Percentiles rank a stretch among this genome's conserved stretches.
Evolutionary conservation across 2,113 vertebrate genomes (phyloP).

Genomic region (Cryptotis parvus): DNA sequence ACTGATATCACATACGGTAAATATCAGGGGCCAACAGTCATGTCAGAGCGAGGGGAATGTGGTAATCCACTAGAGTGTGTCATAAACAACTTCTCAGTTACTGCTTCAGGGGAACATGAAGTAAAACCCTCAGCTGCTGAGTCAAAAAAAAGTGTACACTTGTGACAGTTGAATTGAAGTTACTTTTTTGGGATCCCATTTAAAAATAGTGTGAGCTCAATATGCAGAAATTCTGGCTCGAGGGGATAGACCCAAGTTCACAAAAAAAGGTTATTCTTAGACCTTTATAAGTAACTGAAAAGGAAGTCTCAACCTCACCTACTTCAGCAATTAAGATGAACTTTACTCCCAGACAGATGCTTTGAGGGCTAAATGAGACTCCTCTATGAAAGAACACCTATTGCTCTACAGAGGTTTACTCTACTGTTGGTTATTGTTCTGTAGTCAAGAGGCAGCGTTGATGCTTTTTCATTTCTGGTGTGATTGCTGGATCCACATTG

Average conservation of each 20-base stretch:
- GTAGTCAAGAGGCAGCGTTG: not conserved
- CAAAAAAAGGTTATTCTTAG: constrained; percentile 60
- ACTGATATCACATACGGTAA: not conserved
- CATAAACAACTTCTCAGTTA: not conserved
- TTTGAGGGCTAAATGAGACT: constrained; percentile 1
- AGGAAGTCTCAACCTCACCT: constrained; percentile 30
- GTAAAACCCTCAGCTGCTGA: not conserved
- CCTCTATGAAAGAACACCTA: not conserved
- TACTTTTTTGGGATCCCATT: constrained; percentile 31
- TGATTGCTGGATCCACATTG: constrained; percentile 2
- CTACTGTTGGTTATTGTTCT: not conserved
- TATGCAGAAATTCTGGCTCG: constrained; percentile 52
- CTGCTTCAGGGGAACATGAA: not conserved
- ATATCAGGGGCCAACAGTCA: not conserved
- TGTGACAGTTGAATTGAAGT: constrained; percentile 25
- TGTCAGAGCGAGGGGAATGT: not conserved
- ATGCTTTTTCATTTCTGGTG: not conserved
- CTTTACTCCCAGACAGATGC: not conserved
- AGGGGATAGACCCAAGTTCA: constrained; percentile 15
- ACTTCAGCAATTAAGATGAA: constrained; percentile 52
- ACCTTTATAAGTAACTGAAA: constrained; percentile 33
- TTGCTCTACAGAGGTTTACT: not conserved
- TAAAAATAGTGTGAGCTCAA: constrained; percentile 59
- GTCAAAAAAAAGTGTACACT: not conserved
- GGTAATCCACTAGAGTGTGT: accelerated